Conservation (phyloP, 2,113 vertebrate genomes). For the Donacobius atricapilla region DNA sequence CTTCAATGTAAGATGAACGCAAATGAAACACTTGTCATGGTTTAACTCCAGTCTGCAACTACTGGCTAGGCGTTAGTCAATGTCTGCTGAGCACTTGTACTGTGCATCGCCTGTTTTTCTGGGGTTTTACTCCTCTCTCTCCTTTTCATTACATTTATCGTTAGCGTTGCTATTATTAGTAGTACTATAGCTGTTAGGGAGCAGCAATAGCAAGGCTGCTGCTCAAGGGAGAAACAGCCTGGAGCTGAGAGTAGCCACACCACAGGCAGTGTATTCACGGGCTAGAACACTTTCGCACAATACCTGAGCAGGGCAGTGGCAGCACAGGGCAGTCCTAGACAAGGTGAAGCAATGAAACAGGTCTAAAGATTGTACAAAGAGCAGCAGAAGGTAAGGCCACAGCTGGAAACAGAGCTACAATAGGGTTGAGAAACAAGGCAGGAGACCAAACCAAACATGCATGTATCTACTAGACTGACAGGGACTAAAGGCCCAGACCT, state of each 20-base stretch:
- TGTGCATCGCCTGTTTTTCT: background rate
- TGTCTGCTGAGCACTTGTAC: background rate
- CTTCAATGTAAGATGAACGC: accelerated
- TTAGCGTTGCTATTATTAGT: background rate
- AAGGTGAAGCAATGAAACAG: background rate
- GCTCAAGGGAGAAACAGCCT: background rate
- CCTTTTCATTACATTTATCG: background rate
- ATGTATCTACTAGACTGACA: accelerated
- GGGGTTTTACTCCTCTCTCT: background rate
- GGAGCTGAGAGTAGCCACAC: background rate
- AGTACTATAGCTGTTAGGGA: background rate
- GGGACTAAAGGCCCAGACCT: background rate
- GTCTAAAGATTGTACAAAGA: background rate
- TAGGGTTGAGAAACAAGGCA: background rate
- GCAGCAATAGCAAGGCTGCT: background rate
- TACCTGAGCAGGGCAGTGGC: background rate
- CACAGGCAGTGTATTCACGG: accelerated
- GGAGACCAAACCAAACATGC: background rate
- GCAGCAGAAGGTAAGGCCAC: background rate
- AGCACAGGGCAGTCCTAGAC: no score
- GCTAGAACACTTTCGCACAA: background rate
- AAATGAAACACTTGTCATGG: background rate
- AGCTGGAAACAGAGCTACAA: background rate
- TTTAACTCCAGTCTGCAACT: background rate
- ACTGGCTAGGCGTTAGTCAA: background rate